Evolutionary conservation across 2,797 vertebrate genomes (phyloP).

Genomic region (Synaphobranchus kaupii): DNA sequence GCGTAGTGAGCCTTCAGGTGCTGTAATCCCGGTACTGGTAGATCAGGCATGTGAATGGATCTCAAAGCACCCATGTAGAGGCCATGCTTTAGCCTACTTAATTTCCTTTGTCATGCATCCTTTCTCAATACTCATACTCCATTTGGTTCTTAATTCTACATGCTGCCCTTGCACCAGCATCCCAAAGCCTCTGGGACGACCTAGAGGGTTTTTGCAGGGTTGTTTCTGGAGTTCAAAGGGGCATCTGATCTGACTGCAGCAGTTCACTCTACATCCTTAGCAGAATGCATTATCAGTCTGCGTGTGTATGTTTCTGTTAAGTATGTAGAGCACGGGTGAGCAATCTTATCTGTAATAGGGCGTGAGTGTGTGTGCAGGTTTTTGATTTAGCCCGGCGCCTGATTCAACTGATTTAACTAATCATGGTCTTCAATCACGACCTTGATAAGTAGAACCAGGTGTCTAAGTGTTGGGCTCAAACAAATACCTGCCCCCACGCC

Average conservation of each 20-base stretch:
- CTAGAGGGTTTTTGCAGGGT: neutral
- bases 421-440: too few species aligned
- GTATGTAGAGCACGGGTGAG: neutral
- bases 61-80: neutral
- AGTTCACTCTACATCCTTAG: neutral
- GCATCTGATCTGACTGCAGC: neutral
- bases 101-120: neutral
- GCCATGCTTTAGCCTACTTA: neutral
- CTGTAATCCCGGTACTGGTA: neutral
- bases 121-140: neutral
- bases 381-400: too few species aligned
- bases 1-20: too few species aligned
- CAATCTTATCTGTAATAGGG: too few species aligned
- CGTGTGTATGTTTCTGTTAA: neutral
- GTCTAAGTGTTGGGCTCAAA: too few species aligned
- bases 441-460: too few species aligned
- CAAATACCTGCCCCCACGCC: too few species aligned
- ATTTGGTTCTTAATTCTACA: neutral
- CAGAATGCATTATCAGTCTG: neutral
- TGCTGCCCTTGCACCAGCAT: neutral
- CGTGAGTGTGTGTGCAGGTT: too few species aligned
- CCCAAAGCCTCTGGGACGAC: neutral
- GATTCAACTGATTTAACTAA: too few species aligned
- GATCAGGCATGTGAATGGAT: neutral
- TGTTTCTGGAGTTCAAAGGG: neutral